These are phyloP conservation scores for Drosophila pseudotakahashii DNA, from an alignment of 2,888 invertebrate species.

Conservation along the genomic window DNA sequence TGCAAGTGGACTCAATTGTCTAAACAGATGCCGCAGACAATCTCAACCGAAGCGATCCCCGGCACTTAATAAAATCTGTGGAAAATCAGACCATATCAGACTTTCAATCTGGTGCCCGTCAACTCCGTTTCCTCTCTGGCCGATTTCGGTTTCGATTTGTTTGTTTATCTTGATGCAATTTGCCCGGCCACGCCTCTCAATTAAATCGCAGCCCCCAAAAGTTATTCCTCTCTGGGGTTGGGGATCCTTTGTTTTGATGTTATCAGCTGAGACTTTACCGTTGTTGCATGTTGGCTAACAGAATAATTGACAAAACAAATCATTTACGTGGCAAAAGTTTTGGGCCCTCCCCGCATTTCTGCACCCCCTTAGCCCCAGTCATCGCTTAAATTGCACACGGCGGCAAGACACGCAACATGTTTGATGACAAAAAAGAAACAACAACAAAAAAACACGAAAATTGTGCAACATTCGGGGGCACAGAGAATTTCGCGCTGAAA, in stretches of 20 bases:
- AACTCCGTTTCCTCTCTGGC: slow-evolving; percentile 10
- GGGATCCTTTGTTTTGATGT: slow-evolving; percentile 71
- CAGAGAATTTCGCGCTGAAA: slow-evolving; percentile 35
- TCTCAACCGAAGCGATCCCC: slow-evolving; percentile 9
- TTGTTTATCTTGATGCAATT: slow-evolving; percentile 62
- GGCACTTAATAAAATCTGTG: slow-evolving; percentile 26
- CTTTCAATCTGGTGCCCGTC: slow-evolving; percentile 4
- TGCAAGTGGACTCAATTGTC: slow-evolving; percentile 66
- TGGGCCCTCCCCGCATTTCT: slow-evolving; percentile 32
- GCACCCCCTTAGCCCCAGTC: slow-evolving; percentile 21
- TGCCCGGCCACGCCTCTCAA: slow-evolving; percentile 63
- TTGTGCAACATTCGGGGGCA: slow-evolving; percentile 42
- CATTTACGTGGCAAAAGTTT: slow-evolving; percentile 78
- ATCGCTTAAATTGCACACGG: slow-evolving; percentile 65
- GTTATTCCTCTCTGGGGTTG: slow-evolving; percentile 19
- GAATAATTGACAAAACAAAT: slow-evolving; percentile 80
- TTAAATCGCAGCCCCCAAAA: slow-evolving; percentile 47
- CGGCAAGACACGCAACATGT: slow-evolving; percentile 73
- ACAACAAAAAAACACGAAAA: slow-evolving; percentile 21
- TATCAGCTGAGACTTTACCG: slow-evolving; percentile 57
- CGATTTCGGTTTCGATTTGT: slow-evolving; percentile 20
- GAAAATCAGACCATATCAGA: neutral
- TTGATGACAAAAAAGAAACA: slow-evolving; percentile 64
- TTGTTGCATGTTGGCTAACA: slow-evolving; percentile 77
- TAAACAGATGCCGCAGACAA: slow-evolving; percentile 43